Base-by-base conservation (phyloP, 92 coral and sea anemone species). In the Siderastrea radians region DNA sequence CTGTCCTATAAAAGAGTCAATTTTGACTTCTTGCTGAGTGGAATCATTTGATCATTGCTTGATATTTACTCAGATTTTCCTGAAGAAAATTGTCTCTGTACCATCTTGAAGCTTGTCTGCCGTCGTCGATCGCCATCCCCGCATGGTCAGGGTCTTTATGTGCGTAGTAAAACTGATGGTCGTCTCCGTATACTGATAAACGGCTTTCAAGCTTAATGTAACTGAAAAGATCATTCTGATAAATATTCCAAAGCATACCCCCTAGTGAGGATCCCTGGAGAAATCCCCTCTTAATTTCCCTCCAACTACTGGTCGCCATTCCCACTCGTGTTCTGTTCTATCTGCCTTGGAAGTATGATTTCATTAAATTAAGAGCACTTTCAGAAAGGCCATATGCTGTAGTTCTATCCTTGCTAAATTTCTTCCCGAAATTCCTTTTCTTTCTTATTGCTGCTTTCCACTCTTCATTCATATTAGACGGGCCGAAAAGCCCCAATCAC, bases 161-260 rank as follows among this genome's bases (percentile, higher is more conserved):
- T 26, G 38, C 38, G 38, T 26, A 26, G 49, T 79, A 79, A 16
- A 80, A 65, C 57, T 87, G 91, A 55, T 87, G 86, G 70, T 87
- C 86, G 49, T 87, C 91, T 1, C 86, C 75, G 52, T 61, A 88
- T 16, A 66, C 65, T 48, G 91, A 80, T 9, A 88, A 48, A 48
- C 59, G 61, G n/a, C 38, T 26, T 0, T 26, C 38, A 26, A 26
- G 59, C 12, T 78, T 75, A 1, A 53, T 17, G 62, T 79, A 79
- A 12, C 12, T 59, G 60, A 70, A 79, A 16, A 87, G 13, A 70
- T 87, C 78, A 45, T 78, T 86, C 50, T 86, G 90, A 54, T 5
- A 67, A 7, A 75, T n/a, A 48, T 86, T 77, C 84, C 84, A 86
- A 12, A 84, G 49, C 47, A 63, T 9, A 44, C 76, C 61, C 38